phyloP scores from a whole-genome alignment of 1,140 invertebrate genomes.

The Diorhabda sublineata region DNA sequence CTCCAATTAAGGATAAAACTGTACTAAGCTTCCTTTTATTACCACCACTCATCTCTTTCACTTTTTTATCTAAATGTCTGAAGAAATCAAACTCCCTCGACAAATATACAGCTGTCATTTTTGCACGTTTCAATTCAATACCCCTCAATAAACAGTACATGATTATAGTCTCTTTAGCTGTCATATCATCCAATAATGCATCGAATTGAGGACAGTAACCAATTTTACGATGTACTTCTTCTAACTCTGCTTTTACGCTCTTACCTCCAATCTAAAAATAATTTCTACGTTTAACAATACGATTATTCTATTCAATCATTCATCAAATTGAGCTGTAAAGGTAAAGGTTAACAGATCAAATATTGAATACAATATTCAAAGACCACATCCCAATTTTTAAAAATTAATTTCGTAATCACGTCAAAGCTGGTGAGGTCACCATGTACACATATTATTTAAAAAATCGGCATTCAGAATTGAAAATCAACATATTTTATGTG shows the following conservation, averaged over 20 bases:
- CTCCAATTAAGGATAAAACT: conserved; percentile 86
- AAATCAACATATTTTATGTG: no score
- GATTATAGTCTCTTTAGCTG: conserved; percentile 70
- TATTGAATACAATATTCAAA: no score
- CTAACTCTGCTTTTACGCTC: conserved; percentile 53
- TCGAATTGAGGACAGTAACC: conserved; percentile 86
- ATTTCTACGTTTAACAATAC: no score
- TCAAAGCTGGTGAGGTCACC: no score
- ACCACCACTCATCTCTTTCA: conserved; percentile 76
- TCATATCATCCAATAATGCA: conserved; percentile 76
- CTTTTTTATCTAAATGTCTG: conserved; percentile 54
- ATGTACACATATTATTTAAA: no score
- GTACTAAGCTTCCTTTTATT: conserved; percentile 94
- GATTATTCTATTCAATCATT: no score
- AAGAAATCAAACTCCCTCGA: conserved; percentile 50
- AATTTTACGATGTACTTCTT: conserved; percentile 56
- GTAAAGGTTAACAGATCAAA: no score
- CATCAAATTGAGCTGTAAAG: no score
- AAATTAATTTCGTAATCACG: no score
- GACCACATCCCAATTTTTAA: no score
- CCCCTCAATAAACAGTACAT: conserved; percentile 76
- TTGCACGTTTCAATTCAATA: conserved; percentile 50
- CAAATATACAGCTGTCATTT: conserved; percentile 42
- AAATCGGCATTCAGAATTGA: no score
- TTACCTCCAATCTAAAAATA: conserved; percentile 39